A percentile compares a stretch with the other conserved stretches of the same genome.
Evolutionary conservation across 1,140 invertebrate genomes (phyloP).

Genomic region (Bombus turneri): DNA sequence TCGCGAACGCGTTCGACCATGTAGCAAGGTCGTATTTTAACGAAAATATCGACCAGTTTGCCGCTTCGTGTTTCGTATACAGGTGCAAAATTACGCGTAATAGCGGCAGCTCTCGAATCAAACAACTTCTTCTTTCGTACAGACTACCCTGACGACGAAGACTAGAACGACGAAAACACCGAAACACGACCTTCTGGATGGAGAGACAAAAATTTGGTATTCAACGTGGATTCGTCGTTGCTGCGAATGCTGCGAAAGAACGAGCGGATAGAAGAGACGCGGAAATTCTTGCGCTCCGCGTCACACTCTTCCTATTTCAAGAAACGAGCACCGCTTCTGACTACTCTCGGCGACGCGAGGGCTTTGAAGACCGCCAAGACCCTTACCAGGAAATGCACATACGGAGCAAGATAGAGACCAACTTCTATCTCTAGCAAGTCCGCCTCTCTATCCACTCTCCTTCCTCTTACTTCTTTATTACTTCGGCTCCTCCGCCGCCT

Average conservation of each 20-base stretch:
- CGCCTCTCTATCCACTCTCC: constrained; percentile 9
- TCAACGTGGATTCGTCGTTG: constrained; percentile 11
- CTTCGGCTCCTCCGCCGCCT: neutral
- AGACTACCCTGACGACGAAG: neutral
- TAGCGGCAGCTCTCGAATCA: neutral
- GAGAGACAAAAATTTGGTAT: neutral
- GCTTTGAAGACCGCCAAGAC: constrained; percentile 64
- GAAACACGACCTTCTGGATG: neutral
- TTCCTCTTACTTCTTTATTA: constrained; percentile 30
- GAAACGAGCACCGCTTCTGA: constrained; percentile 49
- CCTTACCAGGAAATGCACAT: constrained; percentile 65
- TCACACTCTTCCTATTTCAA: constrained; percentile 50
- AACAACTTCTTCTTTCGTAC: neutral
- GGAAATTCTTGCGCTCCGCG: constrained; percentile 32
- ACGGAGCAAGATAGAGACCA: neutral
- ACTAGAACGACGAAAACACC: neutral
- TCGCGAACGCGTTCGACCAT: neutral
- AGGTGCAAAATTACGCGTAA: constrained; percentile 43
- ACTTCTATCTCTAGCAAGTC: constrained; percentile 23
- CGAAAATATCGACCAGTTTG: constrained; percentile 40
- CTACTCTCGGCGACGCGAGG: constrained; percentile 49
- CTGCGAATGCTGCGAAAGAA: neutral
- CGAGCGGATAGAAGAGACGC: neutral
- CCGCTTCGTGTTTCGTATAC: neutral
- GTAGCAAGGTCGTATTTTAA: constrained; percentile 51